Evolutionary conservation across 2,888 invertebrate species (phyloP), one percentile per base, ranked within the genome.

Genomic region (Leucania comma): DNA sequence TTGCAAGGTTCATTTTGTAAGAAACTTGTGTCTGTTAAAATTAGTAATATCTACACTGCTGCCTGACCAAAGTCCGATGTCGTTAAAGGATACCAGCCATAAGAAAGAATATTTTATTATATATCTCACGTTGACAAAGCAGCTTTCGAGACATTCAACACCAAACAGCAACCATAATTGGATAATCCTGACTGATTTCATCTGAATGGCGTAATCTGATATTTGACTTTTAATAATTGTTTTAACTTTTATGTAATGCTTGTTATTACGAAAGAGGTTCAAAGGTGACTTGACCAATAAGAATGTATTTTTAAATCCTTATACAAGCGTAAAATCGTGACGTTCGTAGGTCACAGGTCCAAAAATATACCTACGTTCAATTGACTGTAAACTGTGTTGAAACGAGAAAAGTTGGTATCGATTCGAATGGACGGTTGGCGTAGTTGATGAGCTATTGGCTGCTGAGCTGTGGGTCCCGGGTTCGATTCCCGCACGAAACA

Each of bases 161-260:
- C 72, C 63, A 63, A 35, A 46, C 24, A 22, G 10, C 2, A 48
- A 24, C 66, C 62, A 54, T 50, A 77, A 42, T 60, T 57, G 48
- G 68, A 63, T 78, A 54, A 77, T 74, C 69, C 59, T 79, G 64
- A 78, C 58, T 62, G 74, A 79, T 64, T 65, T 24, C 50, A 79
- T 69, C 74, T 50, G n/a, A 58, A 78, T 69, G 53, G n/a, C 48
- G 77, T 58, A 79, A 79, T 69, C 24, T 58, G 79, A 78, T 74
- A 79, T 65, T 65, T 79, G 75, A 57, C 42, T 68, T 78, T 79
- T 50, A 59, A 77, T 67, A 65, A 74, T 62, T 74, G 57, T 73
- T 72, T 38, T 48, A 54, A 72, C 54, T 60, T 63, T 76, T 63
- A 48, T 59, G 62, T 38, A 59, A 78, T 60, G 12, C 54, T 14